These are phyloP conservation scores for Ecdyonurus torrentis DNA, from an alignment of 2,888 invertebrate species.

Conservation along the genomic window DNA sequence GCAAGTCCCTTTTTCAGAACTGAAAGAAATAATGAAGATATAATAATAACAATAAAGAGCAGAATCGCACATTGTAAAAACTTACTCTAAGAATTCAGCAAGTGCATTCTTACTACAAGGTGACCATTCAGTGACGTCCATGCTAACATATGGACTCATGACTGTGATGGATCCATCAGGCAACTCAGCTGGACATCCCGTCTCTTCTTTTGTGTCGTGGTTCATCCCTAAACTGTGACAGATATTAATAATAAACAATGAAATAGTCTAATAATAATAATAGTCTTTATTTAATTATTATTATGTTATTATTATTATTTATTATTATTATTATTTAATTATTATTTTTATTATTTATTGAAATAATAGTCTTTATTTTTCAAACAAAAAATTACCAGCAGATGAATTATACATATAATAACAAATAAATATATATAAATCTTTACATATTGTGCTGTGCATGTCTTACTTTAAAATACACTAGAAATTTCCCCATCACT, in stretches of 20 bases:
- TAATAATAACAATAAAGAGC: constrained; percentile 11
- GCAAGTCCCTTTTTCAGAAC: constrained; percentile 37
- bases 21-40: constrained; percentile 18
- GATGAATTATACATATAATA: too few species aligned
- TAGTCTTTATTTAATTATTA: background rate
- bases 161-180: constrained; percentile 20
- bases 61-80: constrained; percentile 8
- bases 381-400: too few species aligned
- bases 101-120: constrained; percentile 31
- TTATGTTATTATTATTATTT: too few species aligned
- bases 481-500: too few species aligned
- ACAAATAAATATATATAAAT: too few species aligned
- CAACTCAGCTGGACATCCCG: constrained; percentile 19
- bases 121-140: constrained; percentile 31
- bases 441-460: too few species aligned
- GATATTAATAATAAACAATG: too few species aligned
- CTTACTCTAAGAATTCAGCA: constrained; percentile 36
- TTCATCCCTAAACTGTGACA: constrained; percentile 21
- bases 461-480: too few species aligned
- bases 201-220: constrained; percentile 20
- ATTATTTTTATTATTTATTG: background rate
- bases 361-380: too few species aligned
- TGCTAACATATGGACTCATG: constrained; percentile 22
- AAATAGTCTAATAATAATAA: background rate
- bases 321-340: background rate